Percentiles rank a stretch among this genome's conserved stretches.
Evolutionary conservation across 1,140 invertebrate species (phyloP).

Genomic region (Eulimnadia texana): DNA sequence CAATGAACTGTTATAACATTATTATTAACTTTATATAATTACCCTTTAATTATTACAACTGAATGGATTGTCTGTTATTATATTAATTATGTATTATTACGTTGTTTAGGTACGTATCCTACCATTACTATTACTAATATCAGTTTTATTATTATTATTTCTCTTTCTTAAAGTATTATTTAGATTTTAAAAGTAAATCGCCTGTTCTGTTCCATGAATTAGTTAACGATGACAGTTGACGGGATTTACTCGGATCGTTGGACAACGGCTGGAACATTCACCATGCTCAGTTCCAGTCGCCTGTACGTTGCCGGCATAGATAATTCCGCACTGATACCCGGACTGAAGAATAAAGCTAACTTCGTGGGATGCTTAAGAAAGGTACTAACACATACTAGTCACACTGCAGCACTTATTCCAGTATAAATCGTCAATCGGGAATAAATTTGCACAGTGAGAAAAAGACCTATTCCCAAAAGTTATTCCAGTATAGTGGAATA

Average conservation of each 20-base stretch:
- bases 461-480: too few species aligned
- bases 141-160: too few species aligned
- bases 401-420: too few species aligned
- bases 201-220: constrained; percentile 30
- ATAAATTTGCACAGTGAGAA: too few species aligned
- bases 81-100: neutral
- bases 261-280: constrained; percentile 80
- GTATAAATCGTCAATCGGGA: too few species aligned
- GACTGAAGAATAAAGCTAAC: constrained; percentile 69
- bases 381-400: too few species aligned
- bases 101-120: neutral
- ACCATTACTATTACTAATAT: too few species aligned
- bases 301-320: constrained; percentile 81
- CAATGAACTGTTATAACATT: neutral
- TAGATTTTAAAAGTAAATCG: neutral
- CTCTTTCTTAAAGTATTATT: too few species aligned
- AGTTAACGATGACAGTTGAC: constrained; percentile 83
- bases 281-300: constrained; percentile 67
- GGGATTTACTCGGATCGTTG: constrained; percentile 81
- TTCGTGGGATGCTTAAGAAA: constrained; percentile 91
- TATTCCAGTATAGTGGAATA: too few species aligned
- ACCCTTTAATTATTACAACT: neutral
- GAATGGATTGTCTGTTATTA: neutral
- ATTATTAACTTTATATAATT: too few species aligned
- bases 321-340: constrained; percentile 58